Evolutionary conservation across 2,888 invertebrate genomes (phyloP).

Genomic region (Caenorhabditis panamensis): DNA sequence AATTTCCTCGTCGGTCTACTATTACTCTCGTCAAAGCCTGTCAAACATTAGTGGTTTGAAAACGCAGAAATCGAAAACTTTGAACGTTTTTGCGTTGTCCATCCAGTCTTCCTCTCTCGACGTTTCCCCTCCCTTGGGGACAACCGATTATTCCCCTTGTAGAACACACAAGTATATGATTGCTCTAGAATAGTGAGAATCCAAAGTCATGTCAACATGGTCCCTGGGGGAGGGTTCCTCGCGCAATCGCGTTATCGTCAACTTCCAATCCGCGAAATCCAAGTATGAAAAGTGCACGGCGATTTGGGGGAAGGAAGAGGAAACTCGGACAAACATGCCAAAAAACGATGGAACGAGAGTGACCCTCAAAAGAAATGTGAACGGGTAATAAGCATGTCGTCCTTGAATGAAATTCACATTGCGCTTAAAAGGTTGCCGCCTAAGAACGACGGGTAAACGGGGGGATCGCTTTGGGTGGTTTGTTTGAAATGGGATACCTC

Average conservation of each 20-base stretch:
- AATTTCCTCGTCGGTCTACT: slow-evolving; percentile 1
- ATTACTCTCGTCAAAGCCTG: neutral
- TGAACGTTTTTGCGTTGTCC: slow-evolving; percentile 13
- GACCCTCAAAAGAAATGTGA: slow-evolving; percentile 19
- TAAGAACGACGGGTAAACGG: no score
- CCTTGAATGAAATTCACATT: slow-evolving; percentile 19
- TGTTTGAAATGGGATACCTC: slow-evolving; percentile 30
- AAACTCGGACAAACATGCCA: slow-evolving; percentile 3
- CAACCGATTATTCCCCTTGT: slow-evolving; percentile 42
- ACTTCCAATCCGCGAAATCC: no score
- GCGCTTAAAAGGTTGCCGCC: slow-evolving; percentile 14
- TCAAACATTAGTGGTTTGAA: slow-evolving; percentile 1
- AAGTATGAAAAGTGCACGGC: neutral
- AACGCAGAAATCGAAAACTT: slow-evolving; percentile 5
- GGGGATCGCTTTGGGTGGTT: slow-evolving; percentile 18
- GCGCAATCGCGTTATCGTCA: slow-evolving; percentile 18
- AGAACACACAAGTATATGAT: slow-evolving; percentile 54
- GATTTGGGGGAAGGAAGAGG: neutral
- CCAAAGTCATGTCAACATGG: slow-evolving; percentile 15
- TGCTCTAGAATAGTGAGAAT: no score
- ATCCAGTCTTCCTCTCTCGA: neutral
- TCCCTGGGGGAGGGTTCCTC: neutral
- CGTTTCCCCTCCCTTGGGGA: slow-evolving; percentile 11
- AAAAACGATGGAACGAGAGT: slow-evolving; percentile 6
- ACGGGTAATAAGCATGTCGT: slow-evolving; percentile 24